A percentile compares a stretch with the other conserved stretches of the same genome.
These are phyloP conservation scores for Protodeltote pygarga DNA, from an alignment of 2,888 invertebrate genomes.

Conservation along the genomic window DNA sequence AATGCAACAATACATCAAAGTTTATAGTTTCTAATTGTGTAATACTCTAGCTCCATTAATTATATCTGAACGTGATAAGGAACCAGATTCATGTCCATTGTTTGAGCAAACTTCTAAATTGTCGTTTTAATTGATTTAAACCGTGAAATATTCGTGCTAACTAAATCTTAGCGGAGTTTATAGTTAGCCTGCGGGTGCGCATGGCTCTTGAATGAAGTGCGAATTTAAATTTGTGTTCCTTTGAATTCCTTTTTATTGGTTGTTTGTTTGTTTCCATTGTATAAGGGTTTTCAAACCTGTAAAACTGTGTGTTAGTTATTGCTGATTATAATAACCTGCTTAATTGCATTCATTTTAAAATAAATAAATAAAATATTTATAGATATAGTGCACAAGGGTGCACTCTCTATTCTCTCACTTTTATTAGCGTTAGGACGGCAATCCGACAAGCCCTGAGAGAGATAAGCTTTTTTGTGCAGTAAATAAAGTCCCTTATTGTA, in stretches of 20 bases:
- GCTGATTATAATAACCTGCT: too few relatives aligned
- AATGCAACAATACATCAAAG: slow-evolving; percentile 47
- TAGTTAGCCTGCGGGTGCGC: slow-evolving; percentile 10
- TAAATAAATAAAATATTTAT: too few relatives aligned
- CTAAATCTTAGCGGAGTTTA: slow-evolving; percentile 26
- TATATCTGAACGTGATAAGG: slow-evolving; percentile 60
- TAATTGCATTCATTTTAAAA: too few relatives aligned
- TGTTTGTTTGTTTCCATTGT: not conserved
- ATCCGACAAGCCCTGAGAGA: too few relatives aligned
- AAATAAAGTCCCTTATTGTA: too few relatives aligned
- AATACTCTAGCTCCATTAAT: slow-evolving; percentile 60
- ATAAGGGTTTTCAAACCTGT: too few relatives aligned
- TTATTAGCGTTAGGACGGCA: too few relatives aligned
- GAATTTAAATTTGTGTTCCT: not conserved
- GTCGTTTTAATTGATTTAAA: slow-evolving; percentile 62
- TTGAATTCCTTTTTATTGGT: not conserved
- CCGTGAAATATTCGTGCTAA: slow-evolving; percentile 39
- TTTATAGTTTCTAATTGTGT: slow-evolving; percentile 57
- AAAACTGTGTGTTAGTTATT: too few relatives aligned
- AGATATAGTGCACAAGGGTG: too few relatives aligned
- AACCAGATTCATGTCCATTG: slow-evolving; percentile 60
- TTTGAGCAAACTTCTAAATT: slow-evolving; percentile 56
- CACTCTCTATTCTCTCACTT: too few relatives aligned
- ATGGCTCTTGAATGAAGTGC: not conserved
- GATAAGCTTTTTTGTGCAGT: too few relatives aligned